Conservation (phyloP, 2,113 vertebrate species). For the Sinocyclocheilus grahami region DNA sequence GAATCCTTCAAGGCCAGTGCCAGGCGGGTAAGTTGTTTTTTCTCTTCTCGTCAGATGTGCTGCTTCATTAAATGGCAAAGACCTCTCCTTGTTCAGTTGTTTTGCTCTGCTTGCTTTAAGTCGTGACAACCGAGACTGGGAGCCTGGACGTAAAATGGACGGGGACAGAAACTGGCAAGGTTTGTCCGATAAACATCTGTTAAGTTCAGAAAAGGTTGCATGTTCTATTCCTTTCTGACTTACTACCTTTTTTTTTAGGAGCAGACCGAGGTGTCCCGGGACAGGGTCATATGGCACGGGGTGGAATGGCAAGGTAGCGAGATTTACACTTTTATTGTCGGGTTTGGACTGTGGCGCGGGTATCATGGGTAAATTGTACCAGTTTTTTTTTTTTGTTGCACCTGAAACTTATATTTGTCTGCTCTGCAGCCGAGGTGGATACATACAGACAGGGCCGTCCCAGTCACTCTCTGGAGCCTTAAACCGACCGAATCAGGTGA, state of each 20-base stretch:
- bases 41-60: background rate
- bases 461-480: slow-evolving; percentile 76
- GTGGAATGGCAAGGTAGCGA: slow-evolving; percentile 81
- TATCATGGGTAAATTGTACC: background rate
- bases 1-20: slow-evolving; percentile 61
- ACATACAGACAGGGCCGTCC: slow-evolving; percentile 78
- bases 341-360: background rate
- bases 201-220: background rate
- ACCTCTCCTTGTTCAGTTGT: background rate
- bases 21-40: background rate
- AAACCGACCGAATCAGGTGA: slow-evolving; percentile 77
- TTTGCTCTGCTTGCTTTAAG: slow-evolving; percentile 13
- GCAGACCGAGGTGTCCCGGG: slow-evolving; percentile 80
- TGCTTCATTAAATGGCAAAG: background rate
- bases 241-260: slow-evolving; percentile 65
- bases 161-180: slow-evolving; percentile 86
- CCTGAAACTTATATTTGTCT: slow-evolving; percentile 40
- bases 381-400: background rate
- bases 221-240: background rate
- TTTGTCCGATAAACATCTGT: slow-evolving; percentile 2
- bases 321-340: background rate
- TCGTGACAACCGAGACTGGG: slow-evolving; percentile 84
- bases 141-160: slow-evolving; percentile 85
- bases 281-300: slow-evolving; percentile 81
- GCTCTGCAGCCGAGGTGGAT: slow-evolving; percentile 78